Evolutionary conservation across 2,797 vertebrate genomes (phyloP), one percentile per base, ranked within the genome.

Genomic region (Pteropus rufus): DNA sequence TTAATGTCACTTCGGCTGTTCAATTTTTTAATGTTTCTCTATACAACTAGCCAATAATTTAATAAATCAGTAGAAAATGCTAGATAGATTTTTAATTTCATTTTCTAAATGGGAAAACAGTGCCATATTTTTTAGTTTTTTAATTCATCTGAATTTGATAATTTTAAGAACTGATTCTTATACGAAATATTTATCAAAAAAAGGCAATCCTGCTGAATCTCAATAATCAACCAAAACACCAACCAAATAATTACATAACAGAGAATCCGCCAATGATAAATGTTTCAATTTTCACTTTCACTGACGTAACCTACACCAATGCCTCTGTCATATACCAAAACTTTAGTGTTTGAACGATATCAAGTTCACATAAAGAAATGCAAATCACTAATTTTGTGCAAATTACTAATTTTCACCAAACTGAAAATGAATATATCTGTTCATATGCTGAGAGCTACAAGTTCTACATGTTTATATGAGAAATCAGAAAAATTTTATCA

Each of bases 1-100:
- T 98, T 95, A 94, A 86, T 98, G 96, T 97, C 97, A 98, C 93
- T 98, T 98, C 98, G 98, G 98, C 98, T 98, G 98, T 97, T 98
- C 91, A 87, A 94, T 93, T 95, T 96, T 95, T 54, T 84, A 86
- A 96, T 89, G 91, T 98, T 98, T 98, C 95, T 97, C 96, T 97
- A 94, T 3, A 7, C 73, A 98, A 98, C 84, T 96, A 98, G 95
- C 97, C 93, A 97, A 97, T 98, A 91, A 98, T 97, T 91, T 98
- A 72, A 97, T 89, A 96, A 72, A 97, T 96, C 97, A 96, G 76
- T 95, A 95, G 39, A 72, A 97, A 97, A 97, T 3, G 4, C 87
- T 83, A 97, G 93, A 93, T 83, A 97, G 93, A 93, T 83, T 97
- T 97, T 97, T 93, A 90, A 92, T 92, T 9, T 95, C 19, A 73